phyloP scores from a whole-genome alignment of 2,888 invertebrate genomes.

The Tiliacea aurago region DNA sequence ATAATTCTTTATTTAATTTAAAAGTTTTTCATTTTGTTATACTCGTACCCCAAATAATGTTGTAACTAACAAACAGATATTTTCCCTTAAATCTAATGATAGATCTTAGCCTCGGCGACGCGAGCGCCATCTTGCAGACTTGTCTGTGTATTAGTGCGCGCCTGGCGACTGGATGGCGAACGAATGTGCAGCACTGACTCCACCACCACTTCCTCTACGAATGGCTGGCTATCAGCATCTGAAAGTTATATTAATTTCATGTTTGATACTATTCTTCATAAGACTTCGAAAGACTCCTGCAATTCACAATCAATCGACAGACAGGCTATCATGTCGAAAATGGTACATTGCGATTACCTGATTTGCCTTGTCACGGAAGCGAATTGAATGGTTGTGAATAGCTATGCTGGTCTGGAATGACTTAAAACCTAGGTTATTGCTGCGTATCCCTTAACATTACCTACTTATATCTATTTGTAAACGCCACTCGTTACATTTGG shows the following conservation, averaged over 20 bases:
- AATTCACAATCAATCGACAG: too few relatives aligned
- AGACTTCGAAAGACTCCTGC: too few relatives aligned
- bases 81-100: constrained; percentile 31
- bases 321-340: too few relatives aligned
- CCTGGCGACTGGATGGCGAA: constrained; percentile 78
- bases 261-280: not conserved
- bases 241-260: not conserved
- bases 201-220: constrained; percentile 87
- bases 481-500: not conserved
- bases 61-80: not conserved
- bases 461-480: not conserved
- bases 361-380: too few relatives aligned
- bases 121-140: constrained; percentile 81
- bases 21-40: too few relatives aligned
- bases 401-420: too few relatives aligned
- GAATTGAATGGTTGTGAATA: too few relatives aligned
- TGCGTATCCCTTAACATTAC: not conserved
- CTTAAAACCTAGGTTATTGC: not conserved
- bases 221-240: constrained; percentile 77
- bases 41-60: too few relatives aligned
- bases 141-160: constrained; percentile 78
- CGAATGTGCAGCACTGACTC: constrained; percentile 84
- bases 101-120: constrained; percentile 77
- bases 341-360: too few relatives aligned
- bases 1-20: too few relatives aligned